These are phyloP conservation scores for Acanthiza pusilla DNA, from an alignment of 2,797 vertebrate species.

Conservation along the genomic window DNA sequence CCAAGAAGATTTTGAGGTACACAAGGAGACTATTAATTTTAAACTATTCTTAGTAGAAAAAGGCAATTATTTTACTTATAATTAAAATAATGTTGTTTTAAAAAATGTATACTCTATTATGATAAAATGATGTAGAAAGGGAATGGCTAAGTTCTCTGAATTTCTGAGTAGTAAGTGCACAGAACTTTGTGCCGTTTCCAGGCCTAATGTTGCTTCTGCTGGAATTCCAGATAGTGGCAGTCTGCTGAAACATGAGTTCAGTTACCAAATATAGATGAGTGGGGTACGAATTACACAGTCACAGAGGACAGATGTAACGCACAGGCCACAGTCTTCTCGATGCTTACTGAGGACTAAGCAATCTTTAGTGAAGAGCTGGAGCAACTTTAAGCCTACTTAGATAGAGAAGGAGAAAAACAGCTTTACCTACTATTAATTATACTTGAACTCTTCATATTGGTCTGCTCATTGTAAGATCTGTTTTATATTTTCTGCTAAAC, in stretches of 20 bases:
- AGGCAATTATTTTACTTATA: background rate
- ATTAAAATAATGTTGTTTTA: background rate
- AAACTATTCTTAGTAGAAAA: background rate
- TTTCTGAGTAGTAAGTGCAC: constrained; percentile 51
- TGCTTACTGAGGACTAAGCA: constrained; percentile 63
- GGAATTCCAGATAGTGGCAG: constrained; percentile 78
- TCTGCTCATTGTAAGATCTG: constrained; percentile 55
- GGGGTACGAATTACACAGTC: constrained; percentile 80
- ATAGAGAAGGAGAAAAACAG: constrained; percentile 1
- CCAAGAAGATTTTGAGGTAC: background rate
- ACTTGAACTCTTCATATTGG: constrained; percentile 28
- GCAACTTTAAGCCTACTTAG: constrained; percentile 29
- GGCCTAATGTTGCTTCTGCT: constrained; percentile 60
- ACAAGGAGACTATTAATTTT: background rate
- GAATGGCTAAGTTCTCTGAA: background rate
- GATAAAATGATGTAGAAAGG: background rate
- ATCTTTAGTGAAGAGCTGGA: constrained; percentile 58
- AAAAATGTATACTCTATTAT: background rate
- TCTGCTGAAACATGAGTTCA: constrained; percentile 92
- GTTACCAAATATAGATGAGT: constrained; percentile 91
- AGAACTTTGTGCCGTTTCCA: constrained; percentile 61
- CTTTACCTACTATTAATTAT: background rate
- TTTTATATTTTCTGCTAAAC: constrained; percentile 15
- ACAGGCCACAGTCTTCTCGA: constrained; percentile 74
- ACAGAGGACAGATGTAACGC: constrained; percentile 85